Evolutionary conservation across 2,113 vertebrate genomes (phyloP), one percentile per base, ranked within the genome.

Genomic region (Arvicanthis niloticus): DNA sequence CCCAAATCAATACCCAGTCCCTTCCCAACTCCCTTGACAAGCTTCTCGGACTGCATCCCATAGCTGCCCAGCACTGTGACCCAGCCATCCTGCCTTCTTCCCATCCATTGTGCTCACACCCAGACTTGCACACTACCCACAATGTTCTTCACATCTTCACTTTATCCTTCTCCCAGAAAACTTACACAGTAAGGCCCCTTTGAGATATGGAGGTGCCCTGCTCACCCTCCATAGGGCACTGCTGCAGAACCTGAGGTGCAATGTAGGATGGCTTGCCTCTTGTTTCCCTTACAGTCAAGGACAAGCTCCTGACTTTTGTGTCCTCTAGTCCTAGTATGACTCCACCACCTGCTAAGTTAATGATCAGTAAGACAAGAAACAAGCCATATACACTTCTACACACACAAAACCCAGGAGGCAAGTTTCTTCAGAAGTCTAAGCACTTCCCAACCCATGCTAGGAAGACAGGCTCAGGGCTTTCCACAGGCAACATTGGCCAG

Each of bases 371-470:
- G 37, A 0, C 40, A 65, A 12, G 7, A 77, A 70, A 34, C 13
- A 70, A 42, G 0, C 5, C 0, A 10, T n/a, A 13, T 34, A 7
- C 4, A 7, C 8, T 11, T 12, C 24, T 26, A 34, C 9, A 21
- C 7, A 5, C 40, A 40, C 12, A 60, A 29, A 5, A 5, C 29
- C 0, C 67, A 11, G 21, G 53, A 40, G 2, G 34, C 4, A 4
- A 9, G 56, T 34, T 80, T 10, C 24, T 10, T 17, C 34, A 37
- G 42, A 0, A 85, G 81, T 42, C 81, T 12, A 0, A 0, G n/a
- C 13, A 68, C 65, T 67, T 68, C n/a, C 82, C 34, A 40, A 34
- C 62, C 5, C 17, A 37, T 9, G 34, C 65, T 2, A 12, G 67
- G 22, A 5, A 62, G n/a, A 40, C 1, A 11, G 87, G n/a, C 13